Evolutionary conservation across 2,113 vertebrate species (phyloP).

Genomic region (Psophia crepitans): DNA sequence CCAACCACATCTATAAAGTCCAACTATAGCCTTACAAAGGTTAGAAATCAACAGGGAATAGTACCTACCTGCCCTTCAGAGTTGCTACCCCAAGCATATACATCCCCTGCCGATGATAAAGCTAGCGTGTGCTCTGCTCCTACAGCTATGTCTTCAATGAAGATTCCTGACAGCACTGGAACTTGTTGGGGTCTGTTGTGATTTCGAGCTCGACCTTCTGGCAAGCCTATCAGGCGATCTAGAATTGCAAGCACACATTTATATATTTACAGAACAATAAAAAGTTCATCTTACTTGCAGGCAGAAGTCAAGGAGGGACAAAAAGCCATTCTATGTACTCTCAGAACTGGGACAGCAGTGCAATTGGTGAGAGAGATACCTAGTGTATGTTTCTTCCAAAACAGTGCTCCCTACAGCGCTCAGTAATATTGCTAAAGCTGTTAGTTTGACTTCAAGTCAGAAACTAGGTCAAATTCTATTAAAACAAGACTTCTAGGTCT

Average conservation of each 20-base stretch:
- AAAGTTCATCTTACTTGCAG: neutral
- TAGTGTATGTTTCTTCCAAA: neutral
- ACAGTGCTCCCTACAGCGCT: neutral
- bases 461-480: neutral
- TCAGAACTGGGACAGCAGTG: neutral
- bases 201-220: conserved; percentile 84
- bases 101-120: conserved; percentile 78
- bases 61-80: conserved; percentile 81
- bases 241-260: neutral
- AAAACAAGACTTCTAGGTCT: neutral
- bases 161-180: conserved; percentile 75
- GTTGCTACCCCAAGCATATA: conserved; percentile 86
- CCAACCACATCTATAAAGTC: too few relatives aligned
- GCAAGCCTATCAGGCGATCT: conserved; percentile 85
- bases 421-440: neutral
- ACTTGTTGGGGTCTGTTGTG: conserved; percentile 84
- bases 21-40: neutral
- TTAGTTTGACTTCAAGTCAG: neutral
- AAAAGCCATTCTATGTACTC: neutral
- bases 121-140: conserved; percentile 83
- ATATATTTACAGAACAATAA: neutral
- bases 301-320: neutral
- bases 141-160: conserved; percentile 82
- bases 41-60: neutral
- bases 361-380: neutral